A percentile compares a stretch with the other conserved stretches of the same genome.
phyloP scores from a whole-genome alignment of 1,140 invertebrate species.

The Drosophila dunni region DNA sequence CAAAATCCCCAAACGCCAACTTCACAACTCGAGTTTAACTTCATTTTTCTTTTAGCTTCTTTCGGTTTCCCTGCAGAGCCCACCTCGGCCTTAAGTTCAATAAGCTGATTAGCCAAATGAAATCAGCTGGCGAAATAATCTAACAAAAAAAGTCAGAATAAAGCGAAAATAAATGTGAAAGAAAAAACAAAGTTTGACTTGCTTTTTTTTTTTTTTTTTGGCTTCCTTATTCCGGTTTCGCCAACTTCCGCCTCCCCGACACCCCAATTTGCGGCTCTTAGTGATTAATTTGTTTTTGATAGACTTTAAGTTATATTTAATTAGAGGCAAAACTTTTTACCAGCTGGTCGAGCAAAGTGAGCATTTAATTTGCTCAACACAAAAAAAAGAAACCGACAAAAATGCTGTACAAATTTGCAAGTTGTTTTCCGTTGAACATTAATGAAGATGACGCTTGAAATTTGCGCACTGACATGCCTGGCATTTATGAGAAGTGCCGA shows the following conservation, averaged over 20 bases:
- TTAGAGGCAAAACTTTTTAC: slow-evolving; percentile 41
- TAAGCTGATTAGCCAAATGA: slow-evolving; percentile 78
- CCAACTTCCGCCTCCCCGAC: not conserved
- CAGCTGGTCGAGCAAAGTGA: not conserved
- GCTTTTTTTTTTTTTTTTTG: slow-evolving; percentile 15
- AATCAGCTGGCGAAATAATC: slow-evolving; percentile 64
- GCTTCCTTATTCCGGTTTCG: slow-evolving; percentile 1
- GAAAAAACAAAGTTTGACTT: slow-evolving; percentile 30
- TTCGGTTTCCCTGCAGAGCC: slow-evolving; percentile 5
- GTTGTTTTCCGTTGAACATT: slow-evolving; percentile 1
- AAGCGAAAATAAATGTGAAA: slow-evolving; percentile 23
- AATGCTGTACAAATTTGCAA: slow-evolving; percentile 17
- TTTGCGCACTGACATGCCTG: not conserved
- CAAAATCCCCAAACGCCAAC: slow-evolving; percentile 57
- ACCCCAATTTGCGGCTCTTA: slow-evolving; percentile 57
- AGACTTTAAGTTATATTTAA: slow-evolving; percentile 77
- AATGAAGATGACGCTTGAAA: slow-evolving; percentile 1
- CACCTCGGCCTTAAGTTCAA: slow-evolving; percentile 65
- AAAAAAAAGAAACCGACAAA: slow-evolving; percentile 1
- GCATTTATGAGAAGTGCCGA: slow-evolving; percentile 3
- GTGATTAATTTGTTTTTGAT: slow-evolving; percentile 76
- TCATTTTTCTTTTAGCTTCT: slow-evolving; percentile 13
- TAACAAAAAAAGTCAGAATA: slow-evolving; percentile 33
- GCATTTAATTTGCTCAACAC: slow-evolving; percentile 24
- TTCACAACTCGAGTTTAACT: slow-evolving; percentile 41